Evolutionary conservation across 2,888 invertebrate genomes (phyloP).

Genomic region (Drosophila percnosoma): DNA sequence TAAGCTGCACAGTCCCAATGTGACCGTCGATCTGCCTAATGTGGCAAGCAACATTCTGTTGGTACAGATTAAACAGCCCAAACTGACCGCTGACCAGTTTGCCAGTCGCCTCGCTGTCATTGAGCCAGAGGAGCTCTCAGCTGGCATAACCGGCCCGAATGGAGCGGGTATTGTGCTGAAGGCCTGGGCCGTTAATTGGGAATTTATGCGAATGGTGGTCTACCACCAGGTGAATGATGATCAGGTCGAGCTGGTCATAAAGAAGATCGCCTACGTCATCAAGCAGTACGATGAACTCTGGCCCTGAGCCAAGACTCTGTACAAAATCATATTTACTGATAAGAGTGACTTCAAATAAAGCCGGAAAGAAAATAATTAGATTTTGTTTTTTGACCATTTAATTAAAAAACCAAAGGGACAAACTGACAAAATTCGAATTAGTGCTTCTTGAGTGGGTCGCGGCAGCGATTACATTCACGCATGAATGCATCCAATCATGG

Average conservation of each 20-base stretch:
- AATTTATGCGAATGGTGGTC: slow-evolving; percentile 89
- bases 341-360: slow-evolving; percentile 1
- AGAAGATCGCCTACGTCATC: slow-evolving; percentile 90
- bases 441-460: slow-evolving; percentile 67
- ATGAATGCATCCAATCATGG: slow-evolving; percentile 64
- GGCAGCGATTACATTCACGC: slow-evolving; percentile 71
- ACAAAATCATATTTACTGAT: neutral
- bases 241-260: slow-evolving; percentile 88
- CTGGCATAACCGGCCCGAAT: slow-evolving; percentile 85
- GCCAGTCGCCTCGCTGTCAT: slow-evolving; percentile 86
- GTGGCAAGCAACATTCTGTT: slow-evolving; percentile 92
- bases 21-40: slow-evolving; percentile 87
- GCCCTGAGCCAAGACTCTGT: slow-evolving; percentile 18
- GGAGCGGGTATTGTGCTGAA: slow-evolving; percentile 86
- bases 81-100: slow-evolving; percentile 86
- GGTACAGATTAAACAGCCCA: slow-evolving; percentile 86
- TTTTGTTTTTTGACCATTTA: slow-evolving; percentile 59
- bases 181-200: slow-evolving; percentile 87
- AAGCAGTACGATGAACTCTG: slow-evolving; percentile 86
- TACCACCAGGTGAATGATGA: slow-evolving; percentile 90
- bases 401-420: slow-evolving; percentile 60
- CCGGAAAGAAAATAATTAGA: slow-evolving; percentile 27
- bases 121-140: slow-evolving; percentile 85
- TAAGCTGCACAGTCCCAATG: slow-evolving; percentile 87
- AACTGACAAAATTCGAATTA: slow-evolving; percentile 61